Evolutionary conservation across 1,140 invertebrate genomes (phyloP).

Genomic region (Cydia pomonella): DNA sequence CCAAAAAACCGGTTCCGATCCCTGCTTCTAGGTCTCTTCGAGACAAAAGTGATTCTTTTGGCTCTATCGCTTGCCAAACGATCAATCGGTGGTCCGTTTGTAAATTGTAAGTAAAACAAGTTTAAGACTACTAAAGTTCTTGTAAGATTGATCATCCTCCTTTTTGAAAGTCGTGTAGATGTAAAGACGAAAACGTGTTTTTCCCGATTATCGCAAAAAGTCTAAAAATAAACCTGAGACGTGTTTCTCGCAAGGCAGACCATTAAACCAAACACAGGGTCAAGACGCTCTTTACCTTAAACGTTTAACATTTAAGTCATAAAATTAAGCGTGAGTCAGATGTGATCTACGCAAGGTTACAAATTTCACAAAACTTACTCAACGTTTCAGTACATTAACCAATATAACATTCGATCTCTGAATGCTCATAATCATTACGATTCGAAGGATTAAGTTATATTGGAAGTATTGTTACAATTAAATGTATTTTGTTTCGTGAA

Average conservation of each 20-base stretch:
- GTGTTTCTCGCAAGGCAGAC: not conserved
- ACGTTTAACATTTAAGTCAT: constrained; percentile 17
- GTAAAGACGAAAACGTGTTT: not conserved
- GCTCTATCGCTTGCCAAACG: no score
- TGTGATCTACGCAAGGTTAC: not conserved
- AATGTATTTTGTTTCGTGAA: not conserved
- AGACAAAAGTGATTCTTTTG: no score
- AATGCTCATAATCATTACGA: not conserved
- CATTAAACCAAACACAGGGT: constrained; percentile 5
- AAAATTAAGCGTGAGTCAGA: constrained; percentile 10
- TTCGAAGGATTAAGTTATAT: not conserved
- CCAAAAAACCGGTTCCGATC: no score
- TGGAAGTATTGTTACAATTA: not conserved
- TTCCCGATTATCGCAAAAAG: not conserved
- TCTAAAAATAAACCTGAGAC: not conserved
- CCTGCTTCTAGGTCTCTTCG: no score
- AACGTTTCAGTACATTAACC: not conserved
- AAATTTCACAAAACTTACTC: not conserved
- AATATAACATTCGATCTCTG: not conserved
- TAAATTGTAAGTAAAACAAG: no score
- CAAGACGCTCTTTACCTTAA: constrained; percentile 3
- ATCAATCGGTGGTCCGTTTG: no score
- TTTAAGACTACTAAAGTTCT: no score
- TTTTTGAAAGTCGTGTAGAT: no score
- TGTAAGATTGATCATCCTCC: no score